Evolutionary conservation across 1,140 invertebrate species (phyloP), one percentile per base, ranked within the genome.

Genomic region (Lepidurus apus): DNA sequence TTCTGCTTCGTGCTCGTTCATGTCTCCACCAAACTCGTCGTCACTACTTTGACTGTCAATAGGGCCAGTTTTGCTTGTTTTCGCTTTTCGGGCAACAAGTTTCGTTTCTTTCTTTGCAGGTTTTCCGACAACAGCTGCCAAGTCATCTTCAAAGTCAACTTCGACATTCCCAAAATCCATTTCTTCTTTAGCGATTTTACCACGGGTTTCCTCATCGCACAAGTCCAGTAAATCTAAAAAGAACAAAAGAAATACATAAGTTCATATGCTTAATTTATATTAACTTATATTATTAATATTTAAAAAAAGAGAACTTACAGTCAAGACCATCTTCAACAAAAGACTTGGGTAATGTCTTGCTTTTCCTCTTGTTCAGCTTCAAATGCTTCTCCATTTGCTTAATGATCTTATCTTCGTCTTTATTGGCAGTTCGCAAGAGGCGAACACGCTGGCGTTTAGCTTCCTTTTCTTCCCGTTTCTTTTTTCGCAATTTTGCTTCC

Each of bases 321-420:
- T 95, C 94, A 43, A 96, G 86, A 2, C 95, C 95, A 88, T 96
- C 94, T 76, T 88, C 86, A 65, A 88, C 83, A 86, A 96, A 96
- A 80, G 90, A 91, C 82, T 92, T 92, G 7, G 93, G 92, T 47
- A 93, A 87, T 76, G 87, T 88, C 82, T 94, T 93, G 43, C 87
- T 89, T 83, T 92, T 93, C 74, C 87, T 88, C 82, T 93, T 94
- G 78, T 95, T 93, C 6, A 97, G 82, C 81, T 92, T 92, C 1
- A 97, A 85, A 83, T 92, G 90, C 84, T 97, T 96, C 82, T 94
- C 93, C 78, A 96, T 84, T 82, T 90, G 89, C 82, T 90, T 91
- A 17, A 97, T 95, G 73, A 90, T 86, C 81, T 87, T 89, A 79
- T 97, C 94, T 85, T 97, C 95, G 24, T 91, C 88, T 74, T 89